Percentiles rank a stretch among this genome's conserved stretches.
Conservation (phyloP, 2,797 vertebrate genomes). For the Necrosyrtes monachus region DNA sequence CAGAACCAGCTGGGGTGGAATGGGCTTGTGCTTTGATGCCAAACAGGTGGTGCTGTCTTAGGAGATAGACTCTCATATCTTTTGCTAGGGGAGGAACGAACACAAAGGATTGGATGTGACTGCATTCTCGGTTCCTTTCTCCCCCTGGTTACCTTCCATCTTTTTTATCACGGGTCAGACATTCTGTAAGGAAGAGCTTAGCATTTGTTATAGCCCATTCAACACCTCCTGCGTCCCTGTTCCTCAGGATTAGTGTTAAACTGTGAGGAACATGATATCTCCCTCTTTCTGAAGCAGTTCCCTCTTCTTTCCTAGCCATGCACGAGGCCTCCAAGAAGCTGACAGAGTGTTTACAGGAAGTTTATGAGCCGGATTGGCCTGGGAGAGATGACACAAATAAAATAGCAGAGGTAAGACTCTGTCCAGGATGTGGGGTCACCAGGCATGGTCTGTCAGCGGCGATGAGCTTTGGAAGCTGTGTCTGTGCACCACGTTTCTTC, state of each 20-base stretch:
- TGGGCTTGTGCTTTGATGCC: background rate
- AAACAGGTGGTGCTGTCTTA: background rate
- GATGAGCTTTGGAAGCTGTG: background rate
- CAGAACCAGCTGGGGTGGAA: background rate
- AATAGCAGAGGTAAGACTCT: constrained; percentile 86
- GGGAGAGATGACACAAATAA: constrained; percentile 90
- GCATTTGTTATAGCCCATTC: background rate
- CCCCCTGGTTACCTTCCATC: background rate
- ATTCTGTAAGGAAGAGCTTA: background rate
- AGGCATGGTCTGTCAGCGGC: background rate
- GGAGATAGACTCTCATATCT: background rate
- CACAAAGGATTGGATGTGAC: background rate
- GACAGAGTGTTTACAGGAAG: constrained; percentile 91
- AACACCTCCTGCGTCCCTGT: background rate
- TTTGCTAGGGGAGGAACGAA: background rate
- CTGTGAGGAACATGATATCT: background rate
- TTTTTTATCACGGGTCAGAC: background rate
- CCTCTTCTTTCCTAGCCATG: constrained; percentile 84
- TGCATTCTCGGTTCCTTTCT: background rate
- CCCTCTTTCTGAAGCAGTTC: background rate
- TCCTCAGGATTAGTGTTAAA: background rate
- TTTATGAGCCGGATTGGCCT: constrained; percentile 95
- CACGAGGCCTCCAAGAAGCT: constrained; percentile 95
- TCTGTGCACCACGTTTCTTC: background rate
- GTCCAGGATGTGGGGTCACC: background rate